Percentiles rank a stretch among this genome's conserved stretches.
Evolutionary conservation across 2,113 vertebrate genomes (phyloP).

Genomic region (Coturnix japonica): DNA sequence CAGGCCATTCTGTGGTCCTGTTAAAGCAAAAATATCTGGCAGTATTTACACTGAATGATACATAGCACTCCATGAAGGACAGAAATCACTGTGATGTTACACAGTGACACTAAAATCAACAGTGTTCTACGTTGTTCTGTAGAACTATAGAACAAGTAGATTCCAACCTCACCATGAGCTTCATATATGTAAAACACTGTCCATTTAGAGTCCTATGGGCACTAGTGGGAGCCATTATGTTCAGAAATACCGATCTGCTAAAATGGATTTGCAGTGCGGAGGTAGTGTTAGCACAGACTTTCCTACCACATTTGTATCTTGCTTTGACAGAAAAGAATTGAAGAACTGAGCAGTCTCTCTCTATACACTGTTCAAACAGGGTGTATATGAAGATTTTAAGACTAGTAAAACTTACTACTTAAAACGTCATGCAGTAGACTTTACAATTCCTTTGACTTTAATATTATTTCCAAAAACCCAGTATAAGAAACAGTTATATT

Average conservation of each 20-base stretch:
- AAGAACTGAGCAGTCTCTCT: background rate
- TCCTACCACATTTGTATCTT: background rate
- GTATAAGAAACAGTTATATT: background rate
- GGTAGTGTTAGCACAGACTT: background rate
- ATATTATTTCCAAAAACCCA: slow-evolving; percentile 1
- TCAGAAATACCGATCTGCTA: background rate
- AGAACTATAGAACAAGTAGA: background rate
- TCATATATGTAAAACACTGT: background rate
- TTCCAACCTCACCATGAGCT: background rate
- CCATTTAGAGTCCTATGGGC: background rate
- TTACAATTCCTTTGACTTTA: background rate
- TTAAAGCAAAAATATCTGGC: background rate
- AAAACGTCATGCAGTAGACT: background rate
- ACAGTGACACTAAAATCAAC: background rate
- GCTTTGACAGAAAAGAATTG: background rate
- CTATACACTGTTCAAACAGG: background rate
- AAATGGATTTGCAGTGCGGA: background rate
- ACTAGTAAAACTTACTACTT: background rate
- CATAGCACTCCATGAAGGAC: background rate
- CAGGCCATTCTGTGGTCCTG: no score
- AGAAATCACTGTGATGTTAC: background rate
- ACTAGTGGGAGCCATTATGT: background rate
- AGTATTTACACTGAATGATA: background rate
- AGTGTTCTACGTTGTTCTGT: background rate
- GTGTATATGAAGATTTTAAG: background rate